A percentile compares a stretch with the other conserved stretches of the same genome.
phyloP scores from a whole-genome alignment of 1,140 invertebrate genomes.

The Bradysia coprophila region DNA sequence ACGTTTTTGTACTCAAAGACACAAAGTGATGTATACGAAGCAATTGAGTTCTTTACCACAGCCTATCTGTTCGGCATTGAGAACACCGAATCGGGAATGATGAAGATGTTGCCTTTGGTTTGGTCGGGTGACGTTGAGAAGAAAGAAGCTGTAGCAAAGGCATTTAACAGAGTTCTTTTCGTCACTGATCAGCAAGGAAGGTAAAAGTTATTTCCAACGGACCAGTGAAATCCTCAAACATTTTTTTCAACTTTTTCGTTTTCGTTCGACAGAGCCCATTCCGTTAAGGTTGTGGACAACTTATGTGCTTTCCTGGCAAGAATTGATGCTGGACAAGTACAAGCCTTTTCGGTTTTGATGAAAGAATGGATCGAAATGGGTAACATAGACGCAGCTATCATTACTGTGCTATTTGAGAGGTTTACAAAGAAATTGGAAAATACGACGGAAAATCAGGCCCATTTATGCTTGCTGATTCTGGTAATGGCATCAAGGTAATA shows the following conservation, averaged over 20 bases:
- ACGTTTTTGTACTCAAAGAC: slow-evolving; percentile 54
- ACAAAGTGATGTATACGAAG: slow-evolving; percentile 59
- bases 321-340: slow-evolving; percentile 37
- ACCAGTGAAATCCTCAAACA: slow-evolving; percentile 1
- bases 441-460: slow-evolving; percentile 43
- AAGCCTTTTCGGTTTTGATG: slow-evolving; percentile 51
- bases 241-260: too few species aligned
- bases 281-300: slow-evolving; percentile 34
- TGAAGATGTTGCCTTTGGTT: slow-evolving; percentile 56
- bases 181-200: slow-evolving; percentile 14
- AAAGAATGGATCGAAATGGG: slow-evolving; percentile 39
- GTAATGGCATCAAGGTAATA: slow-evolving; percentile 48
- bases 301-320: slow-evolving; percentile 37
- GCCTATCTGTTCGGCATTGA: slow-evolving; percentile 60
- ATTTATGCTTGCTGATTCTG: slow-evolving; percentile 47
- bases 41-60: slow-evolving; percentile 66
- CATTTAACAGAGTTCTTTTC: slow-evolving; percentile 25
- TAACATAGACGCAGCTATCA: slow-evolving; percentile 30
- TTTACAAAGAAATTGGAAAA: slow-evolving; percentile 58
- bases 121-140: slow-evolving; percentile 39
- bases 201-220: slow-evolving; percentile 2
- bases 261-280: slow-evolving; percentile 26
- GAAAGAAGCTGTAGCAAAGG: slow-evolving; percentile 31
- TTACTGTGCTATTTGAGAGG: slow-evolving; percentile 60
- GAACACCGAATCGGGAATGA: slow-evolving; percentile 47